Evolutionary conservation across 2,797 vertebrate genomes (phyloP).

Genomic region (Scolopax rusticola): DNA sequence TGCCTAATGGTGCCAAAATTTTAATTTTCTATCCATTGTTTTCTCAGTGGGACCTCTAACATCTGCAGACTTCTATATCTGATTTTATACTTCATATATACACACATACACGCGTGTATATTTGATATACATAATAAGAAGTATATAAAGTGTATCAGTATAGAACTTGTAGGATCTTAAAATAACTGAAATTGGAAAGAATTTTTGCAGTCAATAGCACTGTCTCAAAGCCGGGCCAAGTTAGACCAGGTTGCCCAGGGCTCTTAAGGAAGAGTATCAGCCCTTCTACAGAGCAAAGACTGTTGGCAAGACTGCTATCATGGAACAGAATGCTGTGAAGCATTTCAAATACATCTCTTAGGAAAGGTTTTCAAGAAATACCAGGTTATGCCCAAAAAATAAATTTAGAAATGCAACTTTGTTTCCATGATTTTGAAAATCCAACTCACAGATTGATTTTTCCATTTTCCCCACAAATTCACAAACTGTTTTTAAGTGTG

Average conservation of each 20-base stretch:
- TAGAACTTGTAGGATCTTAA: background rate
- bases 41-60: background rate
- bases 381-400: background rate
- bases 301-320: accelerated
- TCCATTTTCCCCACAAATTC: background rate
- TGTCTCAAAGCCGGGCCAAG: background rate
- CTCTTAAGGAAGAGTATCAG: background rate
- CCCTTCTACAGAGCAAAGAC: background rate
- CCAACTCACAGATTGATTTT: background rate
- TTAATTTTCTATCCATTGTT: background rate
- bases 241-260: background rate
- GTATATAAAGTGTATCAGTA: no score
- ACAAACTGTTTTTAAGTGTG: background rate
- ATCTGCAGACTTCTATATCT: background rate
- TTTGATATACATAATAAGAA: background rate
- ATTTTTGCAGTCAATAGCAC: background rate
- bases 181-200: background rate
- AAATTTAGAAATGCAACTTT: background rate
- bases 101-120: accelerated
- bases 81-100: background rate
- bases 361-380: background rate
- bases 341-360: background rate
- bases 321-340: background rate
- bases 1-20: background rate
- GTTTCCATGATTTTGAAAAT: background rate